Evolutionary conservation across 2,113 vertebrate species (phyloP), one percentile per base, ranked within the genome.

Genomic region (Scopus umbretta): DNA sequence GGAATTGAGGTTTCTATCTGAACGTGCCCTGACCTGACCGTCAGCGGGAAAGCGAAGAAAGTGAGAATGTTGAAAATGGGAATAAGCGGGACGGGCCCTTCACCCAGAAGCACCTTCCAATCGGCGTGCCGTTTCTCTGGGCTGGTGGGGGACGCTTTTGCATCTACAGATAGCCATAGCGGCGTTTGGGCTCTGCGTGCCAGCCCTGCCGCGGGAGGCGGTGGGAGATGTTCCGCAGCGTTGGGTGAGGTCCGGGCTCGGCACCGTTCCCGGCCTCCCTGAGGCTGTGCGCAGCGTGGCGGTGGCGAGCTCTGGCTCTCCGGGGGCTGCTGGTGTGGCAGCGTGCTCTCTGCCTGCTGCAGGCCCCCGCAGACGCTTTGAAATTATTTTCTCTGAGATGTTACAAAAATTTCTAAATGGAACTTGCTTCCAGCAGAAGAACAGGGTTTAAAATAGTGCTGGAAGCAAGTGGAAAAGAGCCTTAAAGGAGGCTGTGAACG

Each of bases 61-160:
- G 25, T 0, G 2, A 52, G 19, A 21, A 4, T 10, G 30, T 22
- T 49, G 71, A 14, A 11, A 45, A 9, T 3, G 29, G 45, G 38
- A 42, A 40, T 27, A 9, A 61, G 34, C 53, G 17, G 55, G 19
- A 49, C 0, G 2, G 49, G 11, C 23, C 22, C 15, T 34, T 42
- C 9, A 16, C 30, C 47, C 20, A 27, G 55, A 8, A 53, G 62
- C 55, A 2, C 25, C 30, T 27, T 53, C n/a, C n/a, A 4, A 7
- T 21, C 0, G 7, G 2, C 1, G 9, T 38, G 36, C 36, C 0
- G 0, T 7, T 50, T 7, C 36, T 36, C 34, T 20, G 61, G 58
- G 30, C 7, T 17, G 47, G 20, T 3, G n/a, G 4, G 16, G 27
- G 47, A 34, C 0, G 1, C 10, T n/a, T 45, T 11, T 29, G 36